Base-by-base conservation (phyloP, 1,140 invertebrate genomes). In the Venturia canescens region DNA sequence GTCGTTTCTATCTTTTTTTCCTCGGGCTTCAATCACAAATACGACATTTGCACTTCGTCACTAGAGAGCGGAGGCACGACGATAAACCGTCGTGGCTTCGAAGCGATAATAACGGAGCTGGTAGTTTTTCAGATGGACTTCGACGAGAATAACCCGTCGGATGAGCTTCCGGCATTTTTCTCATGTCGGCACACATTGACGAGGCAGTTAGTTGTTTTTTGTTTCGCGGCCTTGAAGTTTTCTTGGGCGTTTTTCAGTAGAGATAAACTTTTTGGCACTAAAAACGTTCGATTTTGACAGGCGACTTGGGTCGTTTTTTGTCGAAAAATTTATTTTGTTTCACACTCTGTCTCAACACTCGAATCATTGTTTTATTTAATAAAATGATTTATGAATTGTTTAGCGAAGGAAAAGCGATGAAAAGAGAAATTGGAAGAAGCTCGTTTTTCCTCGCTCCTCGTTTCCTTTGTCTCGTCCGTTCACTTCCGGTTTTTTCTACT, bases 111-210 rank as follows among this genome's bases (percentile, higher is more conserved):
- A 57, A 63, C 3, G 7, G 15, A 23, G n/a, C 60, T 27, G 5
- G 23, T 26, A 9, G 23, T 63, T 63, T 63, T 63, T 63, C 11
- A 26, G 23, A 63, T 23, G 60, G 11, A 26, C n/a, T 27, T 27
- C 5, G 60, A 63, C 26, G 26, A 63, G 23, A 63, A 63, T 63
- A 63, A 63, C 60, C 27, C 26, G 60, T 63, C 60, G 60, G 11
- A 26, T 26, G 21, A 23, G 21, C 60, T 23, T 26, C 60, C 21
- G 60, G 26, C 13, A 63, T 63, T 63, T 63, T 63, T 23, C 1
- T 63, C 60, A 63, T 63, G 60, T 23, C 60, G 60, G 1, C 60
- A 26, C 60, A 63, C 23, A 15, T n/a, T 11, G 18, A 5, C 18
- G 16, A 7, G n/a, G 5, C 1, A 18, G 16, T 21, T 53, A 4